Conservation (phyloP, 2,888 invertebrate genomes). For the Parapristionchus giblindavisi region DNA sequence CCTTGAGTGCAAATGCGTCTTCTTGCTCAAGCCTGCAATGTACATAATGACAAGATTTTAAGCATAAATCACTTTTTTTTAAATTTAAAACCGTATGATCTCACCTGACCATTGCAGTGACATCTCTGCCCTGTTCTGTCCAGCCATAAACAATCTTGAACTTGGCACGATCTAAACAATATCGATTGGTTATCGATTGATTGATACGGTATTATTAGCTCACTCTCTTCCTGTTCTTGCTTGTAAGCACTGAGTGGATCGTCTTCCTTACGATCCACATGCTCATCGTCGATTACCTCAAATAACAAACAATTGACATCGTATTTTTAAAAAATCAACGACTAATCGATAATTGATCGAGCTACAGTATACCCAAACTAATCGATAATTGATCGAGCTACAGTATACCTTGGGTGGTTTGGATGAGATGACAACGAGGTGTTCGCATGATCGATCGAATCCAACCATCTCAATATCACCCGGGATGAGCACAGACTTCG, state of each 20-base stretch:
- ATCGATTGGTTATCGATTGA: not conserved
- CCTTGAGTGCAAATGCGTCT: not conserved
- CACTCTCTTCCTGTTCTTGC: not conserved
- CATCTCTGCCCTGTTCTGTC: not conserved
- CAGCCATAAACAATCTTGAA: constrained; percentile 20
- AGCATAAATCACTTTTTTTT: too few species aligned
- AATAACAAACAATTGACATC: not conserved
- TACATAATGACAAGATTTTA: not conserved
- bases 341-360: not conserved
- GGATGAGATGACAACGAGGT: constrained; percentile 1
- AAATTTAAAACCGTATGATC: not conserved
- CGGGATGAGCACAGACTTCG: not conserved
- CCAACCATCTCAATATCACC: constrained; percentile 33
- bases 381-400: not conserved
- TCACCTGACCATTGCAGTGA: constrained; percentile 11
- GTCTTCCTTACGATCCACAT: not conserved
- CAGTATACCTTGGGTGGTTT: constrained; percentile 1
- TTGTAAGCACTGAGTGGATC: not conserved
- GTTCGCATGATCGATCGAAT: constrained; percentile 11
- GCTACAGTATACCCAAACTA: too few species aligned
- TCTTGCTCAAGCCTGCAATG: constrained; percentile 15
- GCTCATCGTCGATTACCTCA: constrained; percentile 1
- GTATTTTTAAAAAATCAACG: not conserved
- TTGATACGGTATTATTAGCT: not conserved
- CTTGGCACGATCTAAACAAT: constrained; percentile 1